Conservation (phyloP, 2,888 invertebrate genomes). For the Atrina japonica region DNA sequence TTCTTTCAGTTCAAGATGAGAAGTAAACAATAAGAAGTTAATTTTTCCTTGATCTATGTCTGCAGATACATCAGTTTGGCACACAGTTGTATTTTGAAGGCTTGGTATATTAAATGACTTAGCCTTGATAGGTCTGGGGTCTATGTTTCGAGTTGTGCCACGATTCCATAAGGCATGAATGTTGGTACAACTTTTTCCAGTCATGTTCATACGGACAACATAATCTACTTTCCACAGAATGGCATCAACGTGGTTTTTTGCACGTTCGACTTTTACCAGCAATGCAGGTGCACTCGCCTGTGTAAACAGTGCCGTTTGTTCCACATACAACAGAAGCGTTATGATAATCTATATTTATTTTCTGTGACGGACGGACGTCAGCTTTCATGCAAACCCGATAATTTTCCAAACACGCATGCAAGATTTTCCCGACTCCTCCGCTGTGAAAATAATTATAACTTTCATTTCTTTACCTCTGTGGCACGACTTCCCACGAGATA, state of each 20-base stretch:
- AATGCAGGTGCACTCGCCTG: slow-evolving; percentile 23
- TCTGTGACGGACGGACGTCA: slow-evolving; percentile 25
- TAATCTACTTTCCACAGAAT: slow-evolving; percentile 23
- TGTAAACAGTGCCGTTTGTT: slow-evolving; percentile 11
- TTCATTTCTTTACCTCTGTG: slow-evolving; percentile 22
- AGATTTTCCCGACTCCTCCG: slow-evolving; percentile 5
- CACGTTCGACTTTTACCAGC: slow-evolving; percentile 25
- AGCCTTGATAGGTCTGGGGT: neutral
- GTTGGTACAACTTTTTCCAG: slow-evolving; percentile 25
- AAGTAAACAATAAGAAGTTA: neutral
- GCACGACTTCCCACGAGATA: slow-evolving; percentile 23
- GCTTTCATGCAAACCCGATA: slow-evolving; percentile 12
- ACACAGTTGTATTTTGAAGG: neutral
- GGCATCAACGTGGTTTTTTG: slow-evolving; percentile 19
- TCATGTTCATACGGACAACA: slow-evolving; percentile 20
- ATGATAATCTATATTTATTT: neutral
- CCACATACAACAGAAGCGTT: slow-evolving; percentile 20
- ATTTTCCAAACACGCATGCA: neutral
- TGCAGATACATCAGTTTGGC: neutral
- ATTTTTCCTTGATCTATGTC: neutral
- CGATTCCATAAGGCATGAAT: neutral
- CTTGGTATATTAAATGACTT: neutral
- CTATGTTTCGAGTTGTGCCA: slow-evolving; percentile 10
- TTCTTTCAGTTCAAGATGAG: neutral
- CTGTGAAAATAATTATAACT: slow-evolving; percentile 32